Percentiles rank a stretch among this genome's conserved stretches.
These are phyloP conservation scores for Intellagama lesueurii DNA, from an alignment of 2,797 vertebrate genomes.

Conservation along the genomic window DNA sequence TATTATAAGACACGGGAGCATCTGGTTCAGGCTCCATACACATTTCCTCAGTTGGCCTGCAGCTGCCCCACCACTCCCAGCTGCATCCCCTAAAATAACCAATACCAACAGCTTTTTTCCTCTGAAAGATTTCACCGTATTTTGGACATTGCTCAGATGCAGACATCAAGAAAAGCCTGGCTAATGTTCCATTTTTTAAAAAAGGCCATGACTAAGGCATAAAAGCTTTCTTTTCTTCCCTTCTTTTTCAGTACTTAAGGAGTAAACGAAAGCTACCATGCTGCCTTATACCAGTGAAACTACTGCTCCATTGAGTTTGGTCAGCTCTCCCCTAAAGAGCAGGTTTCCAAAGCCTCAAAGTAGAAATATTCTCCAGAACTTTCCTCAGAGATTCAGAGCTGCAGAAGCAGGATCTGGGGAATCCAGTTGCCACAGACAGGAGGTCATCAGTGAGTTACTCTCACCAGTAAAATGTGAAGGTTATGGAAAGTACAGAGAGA, in stretches of 20 bases:
- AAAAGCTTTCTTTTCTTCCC: neutral
- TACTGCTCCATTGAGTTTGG: neutral
- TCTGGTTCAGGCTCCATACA: neutral
- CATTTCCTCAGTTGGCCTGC: neutral
- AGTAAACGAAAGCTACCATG: neutral
- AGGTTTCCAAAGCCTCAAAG: neutral
- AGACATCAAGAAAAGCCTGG: neutral
- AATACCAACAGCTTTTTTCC: constrained; percentile 3
- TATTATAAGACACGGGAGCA: neutral
- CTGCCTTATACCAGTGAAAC: neutral
- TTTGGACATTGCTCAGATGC: neutral
- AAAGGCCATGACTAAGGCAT: neutral
- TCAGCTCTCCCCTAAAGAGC: too few species aligned
- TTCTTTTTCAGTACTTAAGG: neutral
- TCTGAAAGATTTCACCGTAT: neutral
- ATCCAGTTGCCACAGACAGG: neutral
- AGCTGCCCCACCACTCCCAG: neutral
- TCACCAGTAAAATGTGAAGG: neutral
- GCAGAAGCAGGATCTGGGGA: too few species aligned
- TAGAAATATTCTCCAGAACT: neutral
- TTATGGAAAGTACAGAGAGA: too few species aligned
- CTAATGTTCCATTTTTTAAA: neutral
- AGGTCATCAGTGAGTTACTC: neutral
- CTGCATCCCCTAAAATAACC: neutral
- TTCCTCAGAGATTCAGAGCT: neutral